phyloP scores from a whole-genome alignment of 2,113 vertebrate species.

The Salvelinus fontinalis region DNA sequence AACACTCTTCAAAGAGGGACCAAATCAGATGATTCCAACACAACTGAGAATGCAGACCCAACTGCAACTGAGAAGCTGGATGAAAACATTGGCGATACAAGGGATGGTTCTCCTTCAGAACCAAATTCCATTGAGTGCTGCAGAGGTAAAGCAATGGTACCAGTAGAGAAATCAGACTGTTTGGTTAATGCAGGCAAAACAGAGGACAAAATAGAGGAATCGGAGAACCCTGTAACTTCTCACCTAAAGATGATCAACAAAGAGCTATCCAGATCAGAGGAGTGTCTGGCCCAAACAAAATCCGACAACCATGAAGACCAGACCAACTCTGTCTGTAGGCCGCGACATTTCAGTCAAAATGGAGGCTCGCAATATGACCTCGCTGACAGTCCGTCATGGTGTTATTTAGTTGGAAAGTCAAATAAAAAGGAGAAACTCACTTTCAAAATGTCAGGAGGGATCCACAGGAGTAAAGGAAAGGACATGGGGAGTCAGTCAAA shows the following conservation, averaged over 20 bases:
- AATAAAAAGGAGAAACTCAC: slow-evolving; percentile 55
- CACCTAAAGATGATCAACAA: slow-evolving; percentile 56
- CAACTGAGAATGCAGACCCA: slow-evolving; percentile 18
- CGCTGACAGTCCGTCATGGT: slow-evolving; percentile 20
- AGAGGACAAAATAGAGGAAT: slow-evolving; percentile 47
- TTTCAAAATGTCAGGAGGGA: slow-evolving; percentile 37
- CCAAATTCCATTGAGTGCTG: slow-evolving; percentile 8
- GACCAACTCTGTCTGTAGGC: not conserved
- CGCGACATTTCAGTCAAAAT: slow-evolving; percentile 8
- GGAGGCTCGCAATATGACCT: slow-evolving; percentile 19
- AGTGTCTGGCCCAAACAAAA: slow-evolving; percentile 47
- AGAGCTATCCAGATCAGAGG: slow-evolving; percentile 56
- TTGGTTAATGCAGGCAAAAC: slow-evolving; percentile 21
- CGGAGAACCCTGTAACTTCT: slow-evolving; percentile 47
- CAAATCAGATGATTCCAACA: slow-evolving; percentile 31
- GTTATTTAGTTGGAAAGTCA: slow-evolving; percentile 14
- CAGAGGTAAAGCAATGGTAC: not conserved
- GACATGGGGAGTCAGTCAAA: slow-evolving; percentile 39
- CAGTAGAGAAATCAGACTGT: not conserved
- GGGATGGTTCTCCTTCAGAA: slow-evolving; percentile 8
- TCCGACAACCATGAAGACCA: slow-evolving; percentile 18
- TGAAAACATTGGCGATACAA: slow-evolving; percentile 4
- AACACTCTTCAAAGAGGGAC: slow-evolving; percentile 36
- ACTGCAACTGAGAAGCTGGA: slow-evolving; percentile 13
- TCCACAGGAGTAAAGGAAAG: slow-evolving; percentile 46